These are phyloP conservation scores for Alitta virens DNA, from an alignment of 2,888 invertebrate species.

Conservation along the genomic window DNA sequence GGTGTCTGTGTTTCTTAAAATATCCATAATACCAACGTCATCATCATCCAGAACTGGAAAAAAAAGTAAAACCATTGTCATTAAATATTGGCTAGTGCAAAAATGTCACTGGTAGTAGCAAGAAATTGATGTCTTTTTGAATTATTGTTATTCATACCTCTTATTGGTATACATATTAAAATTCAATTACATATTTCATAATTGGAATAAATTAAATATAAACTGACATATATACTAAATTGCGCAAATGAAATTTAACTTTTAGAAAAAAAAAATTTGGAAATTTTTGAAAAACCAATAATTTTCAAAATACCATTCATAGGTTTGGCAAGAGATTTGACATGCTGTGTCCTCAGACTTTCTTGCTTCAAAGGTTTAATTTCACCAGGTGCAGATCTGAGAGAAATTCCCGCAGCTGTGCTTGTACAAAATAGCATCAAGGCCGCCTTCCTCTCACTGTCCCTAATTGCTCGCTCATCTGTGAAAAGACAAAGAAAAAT, in stretches of 20 bases:
- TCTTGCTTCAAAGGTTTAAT: conserved; percentile 18
- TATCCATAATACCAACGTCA: conserved; percentile 48
- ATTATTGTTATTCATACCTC: too few species aligned
- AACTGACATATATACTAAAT: too few species aligned
- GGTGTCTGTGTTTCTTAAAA: conserved; percentile 10
- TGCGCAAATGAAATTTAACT: too few species aligned
- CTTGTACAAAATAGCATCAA: conserved; percentile 51
- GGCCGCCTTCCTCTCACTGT: conserved; percentile 53
- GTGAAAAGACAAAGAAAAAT: too few species aligned
- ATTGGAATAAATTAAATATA: too few species aligned
- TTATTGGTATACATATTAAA: too few species aligned
- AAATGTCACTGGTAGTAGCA: too few species aligned
- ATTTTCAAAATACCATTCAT: conserved; percentile 17
- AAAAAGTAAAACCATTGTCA: background rate
- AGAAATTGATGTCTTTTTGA: too few species aligned
- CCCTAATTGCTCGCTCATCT: conserved; percentile 55
- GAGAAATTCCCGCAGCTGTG: conserved; percentile 36
- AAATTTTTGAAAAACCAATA: too few species aligned
- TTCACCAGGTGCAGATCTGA: conserved; percentile 27
- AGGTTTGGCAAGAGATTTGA: conserved; percentile 29
- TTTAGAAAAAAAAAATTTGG: too few species aligned
- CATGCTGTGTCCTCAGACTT: conserved; percentile 41
- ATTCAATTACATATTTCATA: too few species aligned
- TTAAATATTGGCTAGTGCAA: background rate
- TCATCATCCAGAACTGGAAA: conserved; percentile 43